A percentile compares a stretch with the other conserved stretches of the same genome.
Conservation (phyloP, 1,140 invertebrate genomes). For the Lamellibrachia luymesi region DNA sequence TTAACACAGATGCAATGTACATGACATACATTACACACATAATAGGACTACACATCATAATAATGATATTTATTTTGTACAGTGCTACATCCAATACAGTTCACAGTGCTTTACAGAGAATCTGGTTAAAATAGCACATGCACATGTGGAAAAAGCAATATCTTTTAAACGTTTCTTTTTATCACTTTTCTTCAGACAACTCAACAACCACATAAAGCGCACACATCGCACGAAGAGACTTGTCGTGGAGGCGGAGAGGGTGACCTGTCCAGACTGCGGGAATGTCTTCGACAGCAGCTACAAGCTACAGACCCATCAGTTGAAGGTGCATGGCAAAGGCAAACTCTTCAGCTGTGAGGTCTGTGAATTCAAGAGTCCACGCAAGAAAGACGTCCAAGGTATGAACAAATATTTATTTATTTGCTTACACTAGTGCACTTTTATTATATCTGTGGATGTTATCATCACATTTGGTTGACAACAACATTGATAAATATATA, state of each 20-base stretch:
- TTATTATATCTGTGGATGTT: neutral
- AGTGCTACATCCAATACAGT: no score
- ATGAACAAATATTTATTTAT: neutral
- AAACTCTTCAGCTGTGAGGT: slow-evolving; percentile 27
- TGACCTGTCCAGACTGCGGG: slow-evolving; percentile 22
- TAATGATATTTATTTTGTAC: no score
- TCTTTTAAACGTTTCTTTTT: neutral
- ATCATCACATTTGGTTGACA: neutral
- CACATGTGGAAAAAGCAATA: neutral
- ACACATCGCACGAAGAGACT: neutral
- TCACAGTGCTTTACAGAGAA: no score
- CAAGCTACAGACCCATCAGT: slow-evolving; percentile 27
- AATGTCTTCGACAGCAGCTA: slow-evolving; percentile 22
- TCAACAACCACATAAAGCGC: slow-evolving; percentile 7
- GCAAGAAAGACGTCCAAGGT: slow-evolving; percentile 32
- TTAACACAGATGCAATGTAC: no score
- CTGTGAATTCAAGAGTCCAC: slow-evolving; percentile 28
- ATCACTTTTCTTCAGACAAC: neutral
- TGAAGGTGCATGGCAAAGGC: slow-evolving; percentile 28
- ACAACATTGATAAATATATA: neutral
- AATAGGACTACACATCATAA: no score
- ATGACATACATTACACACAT: no score
- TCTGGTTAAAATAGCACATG: neutral
- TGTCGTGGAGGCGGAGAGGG: neutral
- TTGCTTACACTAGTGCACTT: neutral